Conservation (phyloP, 2,888 invertebrate genomes). For the Lepidocyrtinus sp. region DNA sequence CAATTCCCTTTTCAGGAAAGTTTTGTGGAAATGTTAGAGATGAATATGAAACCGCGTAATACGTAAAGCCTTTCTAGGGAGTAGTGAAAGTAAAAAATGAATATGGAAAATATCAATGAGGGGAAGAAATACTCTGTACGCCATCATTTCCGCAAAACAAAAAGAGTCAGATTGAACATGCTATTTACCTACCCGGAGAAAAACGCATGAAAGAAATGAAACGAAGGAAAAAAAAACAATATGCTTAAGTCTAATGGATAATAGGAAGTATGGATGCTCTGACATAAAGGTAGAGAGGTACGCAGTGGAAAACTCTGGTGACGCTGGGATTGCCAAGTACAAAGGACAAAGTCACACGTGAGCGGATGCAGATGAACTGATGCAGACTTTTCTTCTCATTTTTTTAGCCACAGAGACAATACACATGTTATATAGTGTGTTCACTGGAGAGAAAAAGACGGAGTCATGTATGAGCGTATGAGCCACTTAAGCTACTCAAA, state of each 20-base stretch:
- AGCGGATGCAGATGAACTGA: constrained; percentile 40
- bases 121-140: not conserved
- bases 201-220: not conserved
- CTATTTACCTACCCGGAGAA: not conserved
- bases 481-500: not conserved
- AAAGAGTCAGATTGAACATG: not conserved
- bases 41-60: not conserved
- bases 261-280: not conserved
- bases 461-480: not conserved
- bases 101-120: constrained; percentile 2
- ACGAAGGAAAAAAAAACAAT: not conserved
- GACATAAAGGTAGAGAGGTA: not conserved
- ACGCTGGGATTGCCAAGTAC: constrained; percentile 5
- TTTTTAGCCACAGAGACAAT: not conserved
- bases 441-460: not conserved
- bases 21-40: not conserved
- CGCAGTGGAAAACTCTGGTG: not conserved
- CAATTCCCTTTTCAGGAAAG: constrained; percentile 26
- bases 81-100: not conserved
- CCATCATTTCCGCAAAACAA: constrained; percentile 8
- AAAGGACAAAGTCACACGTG: constrained; percentile 41
- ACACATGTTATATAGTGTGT: not conserved
- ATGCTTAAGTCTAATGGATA: constrained; percentile 1
- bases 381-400: constrained; percentile 16
- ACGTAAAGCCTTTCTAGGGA: not conserved